A percentile compares a stretch with the other conserved stretches of the same genome.
These are phyloP conservation scores for Druceiella hillmani DNA, from an alignment of 2,888 invertebrate species.

Conservation along the genomic window DNA sequence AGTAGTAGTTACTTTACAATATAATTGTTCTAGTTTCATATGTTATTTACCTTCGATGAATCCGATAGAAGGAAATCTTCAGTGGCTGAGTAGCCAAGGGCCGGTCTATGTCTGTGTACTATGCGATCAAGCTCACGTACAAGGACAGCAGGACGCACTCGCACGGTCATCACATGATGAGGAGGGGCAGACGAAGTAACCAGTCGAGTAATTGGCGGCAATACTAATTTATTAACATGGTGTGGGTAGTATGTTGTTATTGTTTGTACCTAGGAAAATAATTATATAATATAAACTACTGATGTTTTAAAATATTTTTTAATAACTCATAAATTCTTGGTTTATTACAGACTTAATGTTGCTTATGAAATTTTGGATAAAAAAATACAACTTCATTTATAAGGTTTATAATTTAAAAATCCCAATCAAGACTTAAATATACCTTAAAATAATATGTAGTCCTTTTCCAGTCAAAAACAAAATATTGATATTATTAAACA, in stretches of 20 bases:
- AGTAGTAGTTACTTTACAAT: slow-evolving; percentile 12
- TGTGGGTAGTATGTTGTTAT: slow-evolving; percentile 20
- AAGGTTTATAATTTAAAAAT: too few species aligned
- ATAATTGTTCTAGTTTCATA: not conserved
- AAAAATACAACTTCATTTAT: too few species aligned
- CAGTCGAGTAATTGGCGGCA: slow-evolving; percentile 51
- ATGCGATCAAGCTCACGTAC: slow-evolving; percentile 65
- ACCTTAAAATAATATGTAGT: too few species aligned
- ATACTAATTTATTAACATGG: slow-evolving; percentile 6
- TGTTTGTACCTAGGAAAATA: slow-evolving; percentile 16
- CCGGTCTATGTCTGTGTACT: slow-evolving; percentile 58
- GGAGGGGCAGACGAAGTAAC: slow-evolving; percentile 54
- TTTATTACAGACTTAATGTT: too few species aligned
- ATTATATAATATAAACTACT: too few species aligned
- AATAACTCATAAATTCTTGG: too few species aligned
- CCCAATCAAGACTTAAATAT: too few species aligned
- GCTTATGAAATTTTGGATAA: too few species aligned
- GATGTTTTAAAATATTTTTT: too few species aligned
- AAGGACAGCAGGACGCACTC: slow-evolving; percentile 61
- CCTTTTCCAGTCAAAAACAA: too few species aligned
- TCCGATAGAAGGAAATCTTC: slow-evolving; percentile 77
- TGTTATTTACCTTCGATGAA: slow-evolving; percentile 60
- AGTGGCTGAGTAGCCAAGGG: slow-evolving; percentile 57
- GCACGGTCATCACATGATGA: slow-evolving; percentile 50
- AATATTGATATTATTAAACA: too few species aligned